Conservation (phyloP, 1,140 invertebrate species). For the Drosophila aff. region DNA sequence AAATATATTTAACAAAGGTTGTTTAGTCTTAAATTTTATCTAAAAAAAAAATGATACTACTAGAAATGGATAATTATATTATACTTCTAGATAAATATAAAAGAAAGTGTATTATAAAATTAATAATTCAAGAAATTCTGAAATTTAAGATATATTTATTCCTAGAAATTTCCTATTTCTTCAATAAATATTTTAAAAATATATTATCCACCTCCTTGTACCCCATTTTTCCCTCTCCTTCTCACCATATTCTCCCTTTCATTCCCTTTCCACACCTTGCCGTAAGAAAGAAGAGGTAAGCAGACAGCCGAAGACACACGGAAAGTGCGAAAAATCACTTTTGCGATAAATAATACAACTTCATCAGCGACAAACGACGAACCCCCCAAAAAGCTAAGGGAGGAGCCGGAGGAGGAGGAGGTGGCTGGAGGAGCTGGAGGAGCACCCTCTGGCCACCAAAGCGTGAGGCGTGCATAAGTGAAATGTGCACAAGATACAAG, state of each 20-base stretch:
- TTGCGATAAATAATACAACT: slow-evolving; percentile 73
- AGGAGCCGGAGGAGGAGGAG: not conserved
- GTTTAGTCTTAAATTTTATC: not conserved
- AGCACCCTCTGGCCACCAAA: slow-evolving; percentile 15
- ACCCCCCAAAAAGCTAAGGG: slow-evolving; percentile 4
- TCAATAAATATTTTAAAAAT: not conserved
- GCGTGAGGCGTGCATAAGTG: slow-evolving; percentile 76
- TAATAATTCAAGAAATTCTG: not conserved
- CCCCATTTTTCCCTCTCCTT: not conserved
- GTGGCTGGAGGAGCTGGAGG: not conserved
- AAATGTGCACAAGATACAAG: slow-evolving; percentile 75
- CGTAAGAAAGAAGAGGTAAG: slow-evolving; percentile 4
- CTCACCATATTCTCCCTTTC: not conserved
- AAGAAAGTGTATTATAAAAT: not conserved
- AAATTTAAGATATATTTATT: not conserved
- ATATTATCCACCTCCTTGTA: not conserved
- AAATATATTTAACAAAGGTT: not conserved
- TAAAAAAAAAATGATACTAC: not conserved
- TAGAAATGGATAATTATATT: not conserved
- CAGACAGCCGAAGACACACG: slow-evolving; percentile 36
- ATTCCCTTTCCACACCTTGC: slow-evolving; percentile 11
- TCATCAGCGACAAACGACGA: slow-evolving; percentile 66
- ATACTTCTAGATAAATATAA: not conserved
- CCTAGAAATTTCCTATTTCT: not conserved
- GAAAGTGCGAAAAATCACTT: slow-evolving; percentile 71